phyloP scores from a whole-genome alignment of 2,797 vertebrate genomes.

The Chaunax sp. region DNA sequence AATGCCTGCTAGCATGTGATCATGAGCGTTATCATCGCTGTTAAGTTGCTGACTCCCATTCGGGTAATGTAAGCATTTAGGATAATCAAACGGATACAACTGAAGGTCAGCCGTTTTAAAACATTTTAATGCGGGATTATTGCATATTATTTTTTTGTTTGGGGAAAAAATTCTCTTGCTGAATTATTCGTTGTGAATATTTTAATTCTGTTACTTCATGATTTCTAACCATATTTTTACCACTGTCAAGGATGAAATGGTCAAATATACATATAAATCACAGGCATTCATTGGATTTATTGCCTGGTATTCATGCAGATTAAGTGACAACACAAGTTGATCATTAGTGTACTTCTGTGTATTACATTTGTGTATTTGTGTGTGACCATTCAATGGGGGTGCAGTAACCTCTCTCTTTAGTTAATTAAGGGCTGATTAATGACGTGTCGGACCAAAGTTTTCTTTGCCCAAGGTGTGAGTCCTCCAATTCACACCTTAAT shows the following conservation, averaged over 20 bases:
- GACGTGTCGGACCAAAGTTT: slow-evolving; percentile 70
- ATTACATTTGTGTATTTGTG: slow-evolving; percentile 33
- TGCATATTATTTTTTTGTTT: no score
- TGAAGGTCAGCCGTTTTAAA: no score
- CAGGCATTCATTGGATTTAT: slow-evolving; percentile 8
- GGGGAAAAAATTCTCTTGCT: no score
- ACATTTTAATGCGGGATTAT: no score
- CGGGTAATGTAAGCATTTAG: no score
- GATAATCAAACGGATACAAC: no score
- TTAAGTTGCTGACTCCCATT: no score
- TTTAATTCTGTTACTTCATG: no score
- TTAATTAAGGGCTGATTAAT: slow-evolving; percentile 84
- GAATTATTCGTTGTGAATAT: no score
- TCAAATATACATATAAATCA: background rate
- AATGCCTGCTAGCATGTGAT: no score
- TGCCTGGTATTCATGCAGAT: slow-evolving; percentile 14
- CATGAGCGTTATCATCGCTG: no score
- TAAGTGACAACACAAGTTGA: slow-evolving; percentile 42
- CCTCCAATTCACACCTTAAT: slow-evolving; percentile 79
- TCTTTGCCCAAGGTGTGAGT: slow-evolving; percentile 82
- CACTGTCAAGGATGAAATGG: background rate
- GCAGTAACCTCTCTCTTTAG: slow-evolving; percentile 59
- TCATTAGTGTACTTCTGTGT: slow-evolving; percentile 47
- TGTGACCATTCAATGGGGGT: slow-evolving; percentile 38
- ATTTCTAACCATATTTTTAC: no score